Evolutionary conservation across 2,797 vertebrate genomes (phyloP).

Genomic region (Poeciliopsis infans): DNA sequence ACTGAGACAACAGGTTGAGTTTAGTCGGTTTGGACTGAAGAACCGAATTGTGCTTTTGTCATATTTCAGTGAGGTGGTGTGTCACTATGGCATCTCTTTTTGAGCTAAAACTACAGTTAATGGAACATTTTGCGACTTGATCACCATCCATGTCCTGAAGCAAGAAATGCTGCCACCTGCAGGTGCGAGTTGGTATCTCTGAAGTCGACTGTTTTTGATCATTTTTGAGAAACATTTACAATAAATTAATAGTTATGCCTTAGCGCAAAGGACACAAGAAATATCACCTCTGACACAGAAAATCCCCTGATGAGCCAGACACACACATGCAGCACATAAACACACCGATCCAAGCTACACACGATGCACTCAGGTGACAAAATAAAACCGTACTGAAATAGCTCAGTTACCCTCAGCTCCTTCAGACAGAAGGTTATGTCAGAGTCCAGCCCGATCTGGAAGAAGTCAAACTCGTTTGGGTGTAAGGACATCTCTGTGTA

Average conservation of each 20-base stretch:
- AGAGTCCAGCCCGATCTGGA: conserved; percentile 86
- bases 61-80: conserved; percentile 13
- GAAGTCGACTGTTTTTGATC: too few relatives aligned
- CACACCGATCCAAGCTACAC: not conserved
- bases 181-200: too few relatives aligned
- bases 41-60: conserved; percentile 1
- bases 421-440: conserved; percentile 95
- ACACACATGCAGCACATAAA: conserved; percentile 13
- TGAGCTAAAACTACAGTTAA: conserved; percentile 14
- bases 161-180: not conserved
- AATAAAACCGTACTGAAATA: conserved; percentile 51
- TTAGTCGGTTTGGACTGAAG: not conserved
- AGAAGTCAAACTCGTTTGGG: conserved; percentile 91
- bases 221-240: too few relatives aligned
- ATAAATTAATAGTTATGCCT: too few relatives aligned
- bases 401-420: conserved; percentile 89
- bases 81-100: conserved; percentile 31
- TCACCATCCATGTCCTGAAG: not conserved
- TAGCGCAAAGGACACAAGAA: conserved; percentile 35
- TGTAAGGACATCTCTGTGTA: conserved; percentile 88
- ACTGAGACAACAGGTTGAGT: conserved; percentile 9
- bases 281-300: conserved; percentile 54
- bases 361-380: conserved; percentile 50
- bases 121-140: too few relatives aligned
- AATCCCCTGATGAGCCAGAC: conserved; percentile 24